Percentiles rank a stretch among this genome's conserved stretches.
phyloP scores from a whole-genome alignment of 2,113 vertebrate species.

The Sebastes fasciatus region DNA sequence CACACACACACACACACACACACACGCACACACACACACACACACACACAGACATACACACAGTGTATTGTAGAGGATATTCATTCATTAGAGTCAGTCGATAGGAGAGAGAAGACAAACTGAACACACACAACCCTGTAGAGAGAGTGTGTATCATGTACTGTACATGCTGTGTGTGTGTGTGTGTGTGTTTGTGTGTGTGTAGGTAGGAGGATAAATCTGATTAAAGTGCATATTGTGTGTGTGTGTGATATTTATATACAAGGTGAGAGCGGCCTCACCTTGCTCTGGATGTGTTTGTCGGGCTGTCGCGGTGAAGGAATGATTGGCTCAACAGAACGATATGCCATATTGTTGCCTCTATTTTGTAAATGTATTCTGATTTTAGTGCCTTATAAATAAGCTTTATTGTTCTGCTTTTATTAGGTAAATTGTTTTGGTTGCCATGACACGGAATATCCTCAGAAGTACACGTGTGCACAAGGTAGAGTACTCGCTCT shows the following conservation, averaged over 20 bases:
- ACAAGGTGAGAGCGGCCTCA: constrained; percentile 33
- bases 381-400: no score
- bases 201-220: constrained; percentile 3
- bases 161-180: background rate
- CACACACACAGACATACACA: constrained; percentile 15
- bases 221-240: constrained; percentile 25
- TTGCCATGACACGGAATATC: no score
- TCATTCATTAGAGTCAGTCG: constrained; percentile 71
- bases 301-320: background rate
- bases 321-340: no score
- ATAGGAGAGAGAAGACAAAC: constrained; percentile 57
- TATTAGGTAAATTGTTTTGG: no score
- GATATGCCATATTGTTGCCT: no score
- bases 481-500: no score
- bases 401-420: no score
- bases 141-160: background rate
- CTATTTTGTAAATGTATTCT: no score
- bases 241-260: background rate
- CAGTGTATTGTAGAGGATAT: constrained; percentile 44
- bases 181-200: constrained; percentile 8
- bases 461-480: no score
- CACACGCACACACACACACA: constrained; percentile 15
- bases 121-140: constrained; percentile 24
- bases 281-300: constrained; percentile 15
- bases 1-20: constrained; percentile 34